These are phyloP conservation scores for Rostratula benghalensis DNA, from an alignment of 2,113 vertebrate genomes.

Conservation along the genomic window DNA sequence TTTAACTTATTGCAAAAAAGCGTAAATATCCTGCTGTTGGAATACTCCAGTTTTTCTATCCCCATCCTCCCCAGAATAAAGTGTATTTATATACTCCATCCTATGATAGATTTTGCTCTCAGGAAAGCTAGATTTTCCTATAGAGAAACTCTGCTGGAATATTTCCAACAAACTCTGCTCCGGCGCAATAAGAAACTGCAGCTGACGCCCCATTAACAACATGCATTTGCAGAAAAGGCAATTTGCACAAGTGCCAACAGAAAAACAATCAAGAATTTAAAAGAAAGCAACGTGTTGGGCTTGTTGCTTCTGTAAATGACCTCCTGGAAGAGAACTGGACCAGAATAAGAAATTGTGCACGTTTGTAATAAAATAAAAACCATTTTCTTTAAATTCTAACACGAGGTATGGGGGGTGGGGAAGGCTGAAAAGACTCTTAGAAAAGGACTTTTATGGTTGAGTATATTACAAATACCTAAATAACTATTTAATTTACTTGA, in stretches of 20 bases:
- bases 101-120: neutral
- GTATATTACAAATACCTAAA: neutral
- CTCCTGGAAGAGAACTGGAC: neutral
- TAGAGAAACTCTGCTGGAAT: neutral
- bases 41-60: neutral
- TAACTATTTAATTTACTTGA: neutral
- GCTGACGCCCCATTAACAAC: neutral
- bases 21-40: neutral
- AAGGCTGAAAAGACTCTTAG: neutral
- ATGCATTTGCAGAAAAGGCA: slow-evolving; percentile 17
- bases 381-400: neutral
- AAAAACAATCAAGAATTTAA: neutral
- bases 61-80: neutral
- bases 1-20: neutral
- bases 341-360: neutral
- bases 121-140: neutral
- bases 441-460: neutral
- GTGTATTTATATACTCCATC: neutral
- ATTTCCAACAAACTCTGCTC: neutral
- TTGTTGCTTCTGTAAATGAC: neutral
- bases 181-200: neutral
- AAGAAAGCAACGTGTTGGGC: neutral
- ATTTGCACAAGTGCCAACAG: neutral
- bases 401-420: rapidly evolving
- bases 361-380: neutral